These are phyloP conservation scores for Ladona fulva DNA, from an alignment of 1,140 invertebrate species.

Conservation along the genomic window DNA sequence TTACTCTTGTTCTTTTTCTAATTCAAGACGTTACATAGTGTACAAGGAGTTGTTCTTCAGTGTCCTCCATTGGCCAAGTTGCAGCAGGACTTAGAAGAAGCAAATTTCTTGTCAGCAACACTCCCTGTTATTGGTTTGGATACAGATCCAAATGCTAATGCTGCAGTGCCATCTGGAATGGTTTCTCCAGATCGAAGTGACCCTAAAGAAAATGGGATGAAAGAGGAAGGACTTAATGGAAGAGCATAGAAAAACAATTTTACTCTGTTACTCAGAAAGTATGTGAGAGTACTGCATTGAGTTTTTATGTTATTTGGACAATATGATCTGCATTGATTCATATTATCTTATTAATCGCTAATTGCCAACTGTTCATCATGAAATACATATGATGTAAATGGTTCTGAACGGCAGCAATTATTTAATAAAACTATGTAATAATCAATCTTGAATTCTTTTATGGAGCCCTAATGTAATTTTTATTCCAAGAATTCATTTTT, in stretches of 20 bases:
- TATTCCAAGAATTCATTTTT: too few relatives aligned
- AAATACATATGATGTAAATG: not conserved
- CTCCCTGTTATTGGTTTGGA: slow-evolving; percentile 29
- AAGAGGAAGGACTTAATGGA: not conserved
- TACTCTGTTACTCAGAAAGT: not conserved
- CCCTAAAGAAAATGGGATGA: not conserved
- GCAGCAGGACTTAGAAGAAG: slow-evolving; percentile 37
- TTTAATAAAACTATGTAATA: not conserved
- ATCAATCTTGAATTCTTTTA: not conserved
- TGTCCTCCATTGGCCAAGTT: slow-evolving; percentile 34
- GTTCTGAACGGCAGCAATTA: not conserved
- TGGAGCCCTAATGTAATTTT: too few relatives aligned
- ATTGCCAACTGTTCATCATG: not conserved
- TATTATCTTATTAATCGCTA: not conserved
- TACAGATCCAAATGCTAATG: slow-evolving; percentile 37
- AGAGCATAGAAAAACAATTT: not conserved
- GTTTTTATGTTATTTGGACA: not conserved
- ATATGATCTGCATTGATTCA: not conserved
- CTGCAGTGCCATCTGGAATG: slow-evolving; percentile 20
- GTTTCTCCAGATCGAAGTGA: slow-evolving; percentile 16
- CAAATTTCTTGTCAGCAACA: slow-evolving; percentile 35
- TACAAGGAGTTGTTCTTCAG: slow-evolving; percentile 36
- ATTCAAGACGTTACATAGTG: slow-evolving; percentile 33
- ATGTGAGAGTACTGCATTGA: not conserved
- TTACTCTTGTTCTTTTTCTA: not conserved